Percentiles rank a stretch among this genome's conserved stretches.
Conservation (phyloP, 2,888 invertebrate species). For the Drosophila anceps region DNA sequence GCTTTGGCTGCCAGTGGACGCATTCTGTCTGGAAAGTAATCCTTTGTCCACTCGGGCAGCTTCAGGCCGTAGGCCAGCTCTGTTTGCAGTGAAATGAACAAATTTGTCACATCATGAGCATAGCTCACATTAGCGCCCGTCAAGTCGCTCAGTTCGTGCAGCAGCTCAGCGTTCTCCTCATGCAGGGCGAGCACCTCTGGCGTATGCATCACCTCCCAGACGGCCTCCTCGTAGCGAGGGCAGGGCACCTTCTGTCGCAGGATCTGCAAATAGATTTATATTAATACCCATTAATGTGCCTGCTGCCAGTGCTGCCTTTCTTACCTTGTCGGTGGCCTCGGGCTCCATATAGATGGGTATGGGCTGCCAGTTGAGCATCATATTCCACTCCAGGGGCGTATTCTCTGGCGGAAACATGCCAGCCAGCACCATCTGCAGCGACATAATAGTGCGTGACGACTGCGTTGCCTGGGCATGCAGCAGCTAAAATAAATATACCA, state of each 20-base stretch:
- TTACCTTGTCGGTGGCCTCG: constrained; percentile 86
- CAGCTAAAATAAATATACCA: constrained; percentile 70
- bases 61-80: constrained; percentile 87
- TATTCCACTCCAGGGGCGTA: constrained; percentile 87
- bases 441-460: constrained; percentile 90
- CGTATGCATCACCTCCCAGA: constrained; percentile 85
- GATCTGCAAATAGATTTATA: constrained; percentile 74
- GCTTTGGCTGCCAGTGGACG: constrained; percentile 86
- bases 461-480: constrained; percentile 90
- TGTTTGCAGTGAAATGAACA: constrained; percentile 88
- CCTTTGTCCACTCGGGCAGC: constrained; percentile 88
- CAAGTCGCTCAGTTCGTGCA: constrained; percentile 86
- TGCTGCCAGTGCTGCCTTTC: background rate
- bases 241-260: constrained; percentile 88
- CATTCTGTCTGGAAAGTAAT: constrained; percentile 87
- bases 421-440: constrained; percentile 89
- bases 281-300: background rate
- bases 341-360: constrained; percentile 90
- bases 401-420: constrained; percentile 89
- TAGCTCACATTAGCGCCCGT: constrained; percentile 87
- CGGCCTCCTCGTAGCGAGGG: constrained; percentile 87
- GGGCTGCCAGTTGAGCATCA: constrained; percentile 90
- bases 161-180: constrained; percentile 85
- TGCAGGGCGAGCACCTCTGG: constrained; percentile 85
- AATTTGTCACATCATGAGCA: constrained; percentile 88